These are phyloP conservation scores for Trissoscelio sp. DNA, from an alignment of 2,888 invertebrate species.

Conservation along the genomic window DNA sequence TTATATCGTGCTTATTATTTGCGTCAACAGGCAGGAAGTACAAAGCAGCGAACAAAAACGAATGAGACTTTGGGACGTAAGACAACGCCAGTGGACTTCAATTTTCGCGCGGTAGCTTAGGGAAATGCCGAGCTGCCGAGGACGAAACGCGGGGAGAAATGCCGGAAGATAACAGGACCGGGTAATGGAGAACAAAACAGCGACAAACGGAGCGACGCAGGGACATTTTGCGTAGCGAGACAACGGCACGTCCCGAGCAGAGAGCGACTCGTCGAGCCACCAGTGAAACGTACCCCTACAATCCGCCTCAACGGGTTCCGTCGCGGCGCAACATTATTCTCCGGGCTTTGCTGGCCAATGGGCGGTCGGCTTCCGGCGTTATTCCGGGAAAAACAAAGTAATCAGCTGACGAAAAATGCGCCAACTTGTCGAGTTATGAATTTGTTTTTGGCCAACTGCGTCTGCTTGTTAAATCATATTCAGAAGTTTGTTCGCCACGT, in stretches of 20 bases:
- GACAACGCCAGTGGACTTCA: constrained; percentile 69
- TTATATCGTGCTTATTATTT: constrained; percentile 39
- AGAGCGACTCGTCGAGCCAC: constrained; percentile 43
- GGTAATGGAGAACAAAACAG: constrained; percentile 72
- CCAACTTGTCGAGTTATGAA: constrained; percentile 50
- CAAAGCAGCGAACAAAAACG: constrained; percentile 38
- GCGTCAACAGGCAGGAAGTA: constrained; percentile 20
- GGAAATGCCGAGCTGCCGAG: constrained; percentile 64
- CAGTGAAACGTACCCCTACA: constrained; percentile 57
- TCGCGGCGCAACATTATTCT: constrained; percentile 72
- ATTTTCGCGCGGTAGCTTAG: constrained; percentile 70
- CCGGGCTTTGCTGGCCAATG: constrained; percentile 61
- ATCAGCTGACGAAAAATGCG: constrained; percentile 54
- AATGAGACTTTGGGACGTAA: constrained; percentile 63
- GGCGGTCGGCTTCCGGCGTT: constrained; percentile 47
- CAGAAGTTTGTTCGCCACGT: constrained; percentile 17
- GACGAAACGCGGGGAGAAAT: constrained; percentile 21
- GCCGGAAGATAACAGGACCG: constrained; percentile 57
- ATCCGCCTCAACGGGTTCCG: constrained; percentile 55
- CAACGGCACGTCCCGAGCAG: constrained; percentile 72
- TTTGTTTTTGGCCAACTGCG: constrained; percentile 35
- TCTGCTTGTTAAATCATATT: constrained; percentile 42
- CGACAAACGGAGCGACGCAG: constrained; percentile 57
- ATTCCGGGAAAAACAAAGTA: constrained; percentile 65
- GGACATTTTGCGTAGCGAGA: constrained; percentile 69